These are phyloP conservation scores for Pseudochirops corinnae DNA, from an alignment of 2,797 vertebrate genomes.

Conservation along the genomic window DNA sequence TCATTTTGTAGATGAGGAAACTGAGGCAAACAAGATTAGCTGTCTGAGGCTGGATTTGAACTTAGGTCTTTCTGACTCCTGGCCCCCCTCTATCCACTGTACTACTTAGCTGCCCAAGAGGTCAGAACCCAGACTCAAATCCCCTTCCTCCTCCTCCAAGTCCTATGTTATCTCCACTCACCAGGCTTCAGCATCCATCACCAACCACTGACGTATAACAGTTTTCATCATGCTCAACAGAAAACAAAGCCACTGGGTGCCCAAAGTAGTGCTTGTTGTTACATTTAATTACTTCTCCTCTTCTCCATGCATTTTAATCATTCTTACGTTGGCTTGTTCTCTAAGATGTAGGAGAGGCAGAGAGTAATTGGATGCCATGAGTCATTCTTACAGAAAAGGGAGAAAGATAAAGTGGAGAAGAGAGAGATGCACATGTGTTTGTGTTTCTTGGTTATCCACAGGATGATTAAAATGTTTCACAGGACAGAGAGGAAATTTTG, in stretches of 20 bases:
- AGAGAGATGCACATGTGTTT: constrained; percentile 61
- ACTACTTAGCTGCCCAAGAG: neutral
- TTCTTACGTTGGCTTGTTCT: constrained; percentile 71
- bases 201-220: neutral
- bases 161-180: neutral
- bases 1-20: neutral
- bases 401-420: constrained; percentile 74
- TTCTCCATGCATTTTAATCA: constrained; percentile 55
- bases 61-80: neutral
- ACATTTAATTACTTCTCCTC: constrained; percentile 43
- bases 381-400: constrained; percentile 78
- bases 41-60: neutral
- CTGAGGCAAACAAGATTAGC: neutral
- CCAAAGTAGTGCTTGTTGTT: constrained; percentile 62
- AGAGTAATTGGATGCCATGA: constrained; percentile 79
- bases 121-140: neutral
- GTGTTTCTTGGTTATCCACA: constrained; percentile 68
- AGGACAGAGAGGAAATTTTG: constrained; percentile 56
- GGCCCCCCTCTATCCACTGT: too few relatives aligned
- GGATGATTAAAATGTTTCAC: constrained; percentile 76
- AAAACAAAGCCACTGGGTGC: constrained; percentile 70
- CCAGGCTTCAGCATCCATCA: neutral
- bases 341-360: constrained; percentile 74
- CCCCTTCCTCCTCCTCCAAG: neutral
- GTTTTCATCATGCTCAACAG: constrained; percentile 73